Conservation (phyloP, 2,797 vertebrate genomes). For the Gila robusta region DNA sequence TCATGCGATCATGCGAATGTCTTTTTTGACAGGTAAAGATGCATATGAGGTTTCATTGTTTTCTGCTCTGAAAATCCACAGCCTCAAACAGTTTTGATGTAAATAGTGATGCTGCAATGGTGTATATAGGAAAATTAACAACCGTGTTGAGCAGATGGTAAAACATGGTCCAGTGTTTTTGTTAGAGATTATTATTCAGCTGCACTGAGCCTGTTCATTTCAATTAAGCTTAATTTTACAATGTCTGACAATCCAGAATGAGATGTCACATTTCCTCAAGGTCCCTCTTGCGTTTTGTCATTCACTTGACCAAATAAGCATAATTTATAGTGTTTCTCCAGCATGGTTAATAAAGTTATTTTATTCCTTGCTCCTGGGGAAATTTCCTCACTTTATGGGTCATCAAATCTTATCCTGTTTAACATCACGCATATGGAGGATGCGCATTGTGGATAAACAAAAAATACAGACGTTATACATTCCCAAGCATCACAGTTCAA, state of each 20-base stretch:
- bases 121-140: slow-evolving; percentile 24
- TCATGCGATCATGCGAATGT: background rate
- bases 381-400: background rate
- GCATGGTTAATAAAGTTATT: background rate
- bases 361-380: background rate
- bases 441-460: slow-evolving; percentile 10
- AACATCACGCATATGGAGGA: slow-evolving; percentile 20
- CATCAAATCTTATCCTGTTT: background rate
- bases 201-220: slow-evolving; percentile 35
- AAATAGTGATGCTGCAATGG: background rate
- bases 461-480: background rate
- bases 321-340: background rate
- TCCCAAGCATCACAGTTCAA: slow-evolving; percentile 7
- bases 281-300: slow-evolving; percentile 4
- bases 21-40: slow-evolving; percentile 8
- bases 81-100: background rate
- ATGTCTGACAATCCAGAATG: slow-evolving; percentile 32
- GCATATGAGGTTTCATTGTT: background rate
- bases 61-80: background rate
- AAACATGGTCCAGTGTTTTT: slow-evolving; percentile 44
- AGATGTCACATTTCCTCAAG: slow-evolving; percentile 24
- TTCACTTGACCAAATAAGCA: slow-evolving; percentile 4
- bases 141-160: slow-evolving; percentile 50
- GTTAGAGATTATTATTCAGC: slow-evolving; percentile 49
- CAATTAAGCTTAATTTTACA: slow-evolving; percentile 2